These are phyloP conservation scores for Dromaius novaehollandiae DNA, from an alignment of 2,113 vertebrate species.

Conservation along the genomic window DNA sequence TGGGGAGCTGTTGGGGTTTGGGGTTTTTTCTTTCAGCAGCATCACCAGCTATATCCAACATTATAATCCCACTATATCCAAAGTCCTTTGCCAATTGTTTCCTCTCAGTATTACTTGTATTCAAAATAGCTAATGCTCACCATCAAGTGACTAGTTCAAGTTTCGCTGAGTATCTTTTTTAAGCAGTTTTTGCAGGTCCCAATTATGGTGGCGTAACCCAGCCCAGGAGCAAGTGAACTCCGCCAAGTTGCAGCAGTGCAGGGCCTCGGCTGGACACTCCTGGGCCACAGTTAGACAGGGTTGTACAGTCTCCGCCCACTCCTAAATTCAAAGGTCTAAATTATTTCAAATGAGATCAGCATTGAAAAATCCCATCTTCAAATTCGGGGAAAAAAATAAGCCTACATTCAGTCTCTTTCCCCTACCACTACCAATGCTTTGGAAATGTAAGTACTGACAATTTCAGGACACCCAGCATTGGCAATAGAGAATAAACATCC, in stretches of 20 bases:
- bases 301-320: neutral
- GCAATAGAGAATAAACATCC: constrained; percentile 28
- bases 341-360: neutral
- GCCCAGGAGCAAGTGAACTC: neutral
- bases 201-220: neutral
- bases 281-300: neutral
- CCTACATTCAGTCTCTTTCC: neutral
- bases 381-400: neutral
- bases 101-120: neutral
- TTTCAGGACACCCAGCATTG: neutral
- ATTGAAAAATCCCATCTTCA: neutral
- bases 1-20: neutral
- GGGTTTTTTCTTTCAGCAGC: neutral
- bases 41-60: neutral
- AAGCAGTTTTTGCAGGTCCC: neutral
- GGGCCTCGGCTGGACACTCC: neutral
- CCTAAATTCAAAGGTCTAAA: neutral
- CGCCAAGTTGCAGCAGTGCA: rapidly evolving
- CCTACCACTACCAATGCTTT: neutral
- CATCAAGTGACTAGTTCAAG: neutral
- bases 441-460: constrained; percentile 5
- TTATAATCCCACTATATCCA: neutral
- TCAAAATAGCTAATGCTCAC: neutral
- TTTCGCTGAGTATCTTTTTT: neutral
- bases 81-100: neutral